Base-by-base conservation (phyloP, 2,113 vertebrate species). In the Pimephales promelas region DNA sequence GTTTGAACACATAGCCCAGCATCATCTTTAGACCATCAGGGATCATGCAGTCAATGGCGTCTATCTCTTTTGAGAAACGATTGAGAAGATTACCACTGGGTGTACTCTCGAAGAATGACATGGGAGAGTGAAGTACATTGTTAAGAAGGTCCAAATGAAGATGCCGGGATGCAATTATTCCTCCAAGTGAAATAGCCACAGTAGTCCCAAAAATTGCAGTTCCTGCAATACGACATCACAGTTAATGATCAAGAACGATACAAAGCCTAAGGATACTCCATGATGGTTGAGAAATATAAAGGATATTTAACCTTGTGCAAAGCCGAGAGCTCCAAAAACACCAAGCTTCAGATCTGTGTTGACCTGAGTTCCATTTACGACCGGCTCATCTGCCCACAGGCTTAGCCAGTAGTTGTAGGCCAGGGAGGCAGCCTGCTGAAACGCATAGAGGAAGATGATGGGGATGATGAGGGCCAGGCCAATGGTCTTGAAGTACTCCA, bases 401-500 rank as follows among this genome's bases (percentile, higher is more conserved):
- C 95, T 94, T 85, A 96, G 94, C 95, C 95, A 96, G 86, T 95
- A 95, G 66, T 94, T 93, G 3, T 91, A 90, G 10, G 89, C 90
- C 86, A 95, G 94, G 1, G 95, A 94, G 70, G 93, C 14, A 1
- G 88, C 91, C 88, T 96, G 95, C 90, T 96, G 95, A 88, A 92
- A 90, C 0, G 86, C 8, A 83, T 94, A 95, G 77, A 94, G 76
- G 83, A 95, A 86, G 1, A 93, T 5, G 0, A 85, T 61, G 56
- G 71, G 91, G 36, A 68, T 40, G 57, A 93, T 93, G 78, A 94
- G 77, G 0, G 88, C 85, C 2, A 31, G 14, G 11, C 95, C 93
- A 2, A 87, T 68, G 0, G 92, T 94, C 86, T 14, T 81, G 83
- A 96, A 86, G 90, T 96, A 96, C 72, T 88, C 90, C 86, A 89